These are phyloP conservation scores for Myotis lucifugus DNA, from an alignment of 2,113 vertebrate genomes.

Conservation along the genomic window DNA sequence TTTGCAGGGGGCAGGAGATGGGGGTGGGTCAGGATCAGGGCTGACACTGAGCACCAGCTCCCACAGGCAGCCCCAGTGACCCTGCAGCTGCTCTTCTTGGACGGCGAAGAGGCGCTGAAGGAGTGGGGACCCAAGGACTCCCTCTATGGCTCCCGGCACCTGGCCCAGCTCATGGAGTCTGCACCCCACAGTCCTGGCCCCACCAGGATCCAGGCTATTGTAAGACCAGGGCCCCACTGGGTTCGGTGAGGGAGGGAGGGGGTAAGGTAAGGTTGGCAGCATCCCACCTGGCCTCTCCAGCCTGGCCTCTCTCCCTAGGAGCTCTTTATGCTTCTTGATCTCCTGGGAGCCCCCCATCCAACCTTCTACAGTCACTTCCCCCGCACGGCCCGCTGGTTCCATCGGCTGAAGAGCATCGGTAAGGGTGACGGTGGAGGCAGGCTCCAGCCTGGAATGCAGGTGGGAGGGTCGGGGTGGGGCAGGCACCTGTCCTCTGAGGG, in stretches of 20 bases:
- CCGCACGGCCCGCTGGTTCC: constrained; percentile 91
- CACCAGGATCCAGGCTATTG: constrained; percentile 88
- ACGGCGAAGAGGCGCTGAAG: constrained; percentile 92
- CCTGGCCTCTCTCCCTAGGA: constrained; percentile 83
- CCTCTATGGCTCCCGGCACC: constrained; percentile 92
- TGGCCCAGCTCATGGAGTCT: constrained; percentile 88
- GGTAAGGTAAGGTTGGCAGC: not conserved
- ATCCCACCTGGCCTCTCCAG: not conserved
- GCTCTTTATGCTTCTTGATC: constrained; percentile 92
- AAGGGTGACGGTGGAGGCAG: not conserved
- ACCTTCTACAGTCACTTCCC: constrained; percentile 92
- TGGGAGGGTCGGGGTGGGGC: fast-evolving
- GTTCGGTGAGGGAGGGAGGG: not conserved
- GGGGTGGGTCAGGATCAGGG: not conserved
- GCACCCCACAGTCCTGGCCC: constrained; percentile 81
- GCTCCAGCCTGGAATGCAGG: not conserved
- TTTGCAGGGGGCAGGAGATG: not conserved
- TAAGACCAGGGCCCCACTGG: constrained; percentile 77
- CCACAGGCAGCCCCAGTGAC: constrained; percentile 78
- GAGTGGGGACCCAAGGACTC: constrained; percentile 92
- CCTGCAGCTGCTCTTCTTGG: constrained; percentile 93
- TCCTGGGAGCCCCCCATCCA: constrained; percentile 89
- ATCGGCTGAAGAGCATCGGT: constrained; percentile 90
- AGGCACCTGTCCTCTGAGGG: not conserved
- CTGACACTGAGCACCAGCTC: not conserved